Base-by-base conservation (phyloP, 2,888 invertebrate genomes). In the Andrena minutula region DNA sequence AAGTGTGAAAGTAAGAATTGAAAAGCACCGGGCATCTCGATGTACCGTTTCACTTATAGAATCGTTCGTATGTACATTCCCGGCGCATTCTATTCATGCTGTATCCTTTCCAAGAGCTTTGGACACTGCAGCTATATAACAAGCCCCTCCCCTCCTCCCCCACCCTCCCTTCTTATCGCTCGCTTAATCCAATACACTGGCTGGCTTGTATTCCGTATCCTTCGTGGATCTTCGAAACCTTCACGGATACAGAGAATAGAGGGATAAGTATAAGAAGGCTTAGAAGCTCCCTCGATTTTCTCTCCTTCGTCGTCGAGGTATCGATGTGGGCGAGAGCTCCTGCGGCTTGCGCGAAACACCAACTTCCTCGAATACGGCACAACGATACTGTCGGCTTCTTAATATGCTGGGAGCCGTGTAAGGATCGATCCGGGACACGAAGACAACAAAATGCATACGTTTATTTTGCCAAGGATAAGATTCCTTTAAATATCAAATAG, bases 311-410 rank as follows among this genome's bases (percentile, higher is more conserved):
- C 78, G 70, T 79, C 63, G 70, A 79, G 77, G 73, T 82, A 78
- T 71, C 79, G 66, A 79, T 66, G 71, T 63, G 77, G 61, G 75
- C 74, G 71, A 65, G 77, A 74, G 70, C 83, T 82, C 85, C 85
- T 85, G 79, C 78, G 61, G 77, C 82, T 41, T 84, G 86, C 84
- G 83, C 88, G 75, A 88, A 83, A 87, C 88, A 86, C 85, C 75
- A 84, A 86, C 83, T 82, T 83, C 83, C 75, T 49, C 77, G 84
- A 84, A 85, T 86, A 85, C 84, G 83, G 85, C 83, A 86, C 80
- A 86, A 76, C 77, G 63, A 78, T 85, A 8, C n/a, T 12, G 32
- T 0, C 28, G 35, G 10, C 30, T 20, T 66, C 35, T 32, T 75
- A 53, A 68, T 61, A 65, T 41, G 58, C 51, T 12, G 20, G 20